These are phyloP conservation scores for Ophioninae sp. DNA, from an alignment of 2,888 invertebrate species.

Conservation along the genomic window DNA sequence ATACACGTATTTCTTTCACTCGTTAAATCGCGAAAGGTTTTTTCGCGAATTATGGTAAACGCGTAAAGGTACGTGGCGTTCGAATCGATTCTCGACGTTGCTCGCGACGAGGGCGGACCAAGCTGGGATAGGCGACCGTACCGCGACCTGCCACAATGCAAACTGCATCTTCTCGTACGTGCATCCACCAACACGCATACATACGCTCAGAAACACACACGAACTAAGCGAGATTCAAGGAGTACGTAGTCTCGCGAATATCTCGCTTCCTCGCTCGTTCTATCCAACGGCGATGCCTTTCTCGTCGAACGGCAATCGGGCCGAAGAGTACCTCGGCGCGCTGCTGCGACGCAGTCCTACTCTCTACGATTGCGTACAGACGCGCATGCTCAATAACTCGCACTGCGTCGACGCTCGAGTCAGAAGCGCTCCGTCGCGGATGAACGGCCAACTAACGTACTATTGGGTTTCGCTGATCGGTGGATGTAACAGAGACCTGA, in stretches of 20 bases:
- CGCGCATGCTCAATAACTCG: neutral
- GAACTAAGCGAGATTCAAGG: neutral
- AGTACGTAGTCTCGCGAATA: neutral
- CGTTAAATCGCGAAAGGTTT: neutral
- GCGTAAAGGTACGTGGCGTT: neutral
- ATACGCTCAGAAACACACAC: neutral
- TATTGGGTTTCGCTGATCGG: neutral
- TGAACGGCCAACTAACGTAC: neutral
- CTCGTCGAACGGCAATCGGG: neutral
- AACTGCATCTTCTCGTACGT: constrained; percentile 71
- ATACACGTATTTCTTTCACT: neutral
- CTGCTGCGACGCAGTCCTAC: neutral
- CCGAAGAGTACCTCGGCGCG: neutral
- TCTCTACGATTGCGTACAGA: neutral
- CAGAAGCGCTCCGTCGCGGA: constrained; percentile 13
- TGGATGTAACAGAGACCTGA: neutral
- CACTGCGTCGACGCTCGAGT: constrained; percentile 57
- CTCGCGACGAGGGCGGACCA: neutral
- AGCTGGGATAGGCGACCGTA: constrained; percentile 56
- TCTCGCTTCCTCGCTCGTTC: neutral
- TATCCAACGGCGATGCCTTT: neutral
- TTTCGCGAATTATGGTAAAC: neutral
- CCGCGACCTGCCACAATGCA: constrained; percentile 77
- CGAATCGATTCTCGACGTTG: neutral
- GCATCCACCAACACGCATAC: constrained; percentile 2